Conservation (phyloP, 2,888 invertebrate genomes). For the Cylindroiulus punctatus region DNA sequence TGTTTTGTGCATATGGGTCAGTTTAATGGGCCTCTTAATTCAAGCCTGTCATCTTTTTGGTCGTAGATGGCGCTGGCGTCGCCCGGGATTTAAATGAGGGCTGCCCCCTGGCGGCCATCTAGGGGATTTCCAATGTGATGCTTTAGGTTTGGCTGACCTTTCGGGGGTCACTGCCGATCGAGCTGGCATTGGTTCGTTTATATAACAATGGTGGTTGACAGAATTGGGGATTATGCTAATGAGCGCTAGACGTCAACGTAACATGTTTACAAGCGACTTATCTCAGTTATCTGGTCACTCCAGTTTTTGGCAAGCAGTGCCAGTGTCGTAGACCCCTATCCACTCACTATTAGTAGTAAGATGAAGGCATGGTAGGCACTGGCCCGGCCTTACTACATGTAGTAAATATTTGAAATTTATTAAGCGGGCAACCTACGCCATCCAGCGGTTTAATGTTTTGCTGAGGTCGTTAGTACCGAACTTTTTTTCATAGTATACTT, state of each 20-base stretch:
- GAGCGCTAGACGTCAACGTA: not conserved
- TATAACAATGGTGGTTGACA: slow-evolving; percentile 42
- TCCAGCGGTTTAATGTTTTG: slow-evolving; percentile 34
- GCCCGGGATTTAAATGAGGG: too few relatives aligned
- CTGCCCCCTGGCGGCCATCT: too few relatives aligned
- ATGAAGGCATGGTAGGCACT: not conserved
- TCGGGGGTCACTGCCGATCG: not conserved
- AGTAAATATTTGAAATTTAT: slow-evolving; percentile 42
- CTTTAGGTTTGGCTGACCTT: not conserved
- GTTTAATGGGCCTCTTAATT: too few relatives aligned
- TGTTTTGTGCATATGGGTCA: too few relatives aligned
- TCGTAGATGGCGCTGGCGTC: too few relatives aligned
- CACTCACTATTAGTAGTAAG: not conserved
- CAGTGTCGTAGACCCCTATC: not conserved
- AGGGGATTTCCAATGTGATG: not conserved
- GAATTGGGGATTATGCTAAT: slow-evolving; percentile 27
- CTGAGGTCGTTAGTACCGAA: slow-evolving; percentile 26
- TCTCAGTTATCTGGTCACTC: slow-evolving; percentile 24
- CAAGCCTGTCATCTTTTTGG: too few relatives aligned
- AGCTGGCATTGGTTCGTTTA: slow-evolving; percentile 3
- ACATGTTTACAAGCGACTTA: slow-evolving; percentile 1
- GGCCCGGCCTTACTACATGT: not conserved
- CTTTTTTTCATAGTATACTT: not conserved
- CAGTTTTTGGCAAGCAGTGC: slow-evolving; percentile 19
- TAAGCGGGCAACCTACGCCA: slow-evolving; percentile 29